phyloP scores from a whole-genome alignment of 2,797 vertebrate species.

The Oreonectes daqikongensis region DNA sequence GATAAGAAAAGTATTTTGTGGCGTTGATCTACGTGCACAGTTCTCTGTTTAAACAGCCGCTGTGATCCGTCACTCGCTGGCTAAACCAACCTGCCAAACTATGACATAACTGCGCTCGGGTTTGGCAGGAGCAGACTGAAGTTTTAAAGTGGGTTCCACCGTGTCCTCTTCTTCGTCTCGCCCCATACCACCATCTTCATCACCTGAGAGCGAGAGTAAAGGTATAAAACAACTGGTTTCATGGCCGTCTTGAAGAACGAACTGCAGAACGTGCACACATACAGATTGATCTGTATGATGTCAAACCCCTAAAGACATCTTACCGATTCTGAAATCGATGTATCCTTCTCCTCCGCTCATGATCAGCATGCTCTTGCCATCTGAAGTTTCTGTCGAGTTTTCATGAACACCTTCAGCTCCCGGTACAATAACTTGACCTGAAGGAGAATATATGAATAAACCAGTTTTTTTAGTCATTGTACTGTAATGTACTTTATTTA shows the following conservation, averaged over 20 bases:
- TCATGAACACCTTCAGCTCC: slow-evolving; percentile 79
- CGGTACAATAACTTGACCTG: slow-evolving; percentile 91
- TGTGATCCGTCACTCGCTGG: slow-evolving; percentile 79
- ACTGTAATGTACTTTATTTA: no score
- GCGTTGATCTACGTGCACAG: slow-evolving; percentile 42
- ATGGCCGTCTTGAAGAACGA: no score
- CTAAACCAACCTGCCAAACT: slow-evolving; percentile 93
- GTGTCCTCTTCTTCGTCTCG: slow-evolving; percentile 73
- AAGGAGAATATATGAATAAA: slow-evolving; percentile 5
- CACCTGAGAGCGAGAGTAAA: slow-evolving; percentile 75
- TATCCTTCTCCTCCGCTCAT: slow-evolving; percentile 97
- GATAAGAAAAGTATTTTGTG: slow-evolving; percentile 4
- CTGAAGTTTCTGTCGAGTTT: slow-evolving; percentile 83
- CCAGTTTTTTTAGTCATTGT: background rate
- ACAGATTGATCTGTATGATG: no score
- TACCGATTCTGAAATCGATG: slow-evolving; percentile 97
- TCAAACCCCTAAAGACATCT: slow-evolving; percentile 52
- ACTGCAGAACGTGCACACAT: no score
- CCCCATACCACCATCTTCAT: slow-evolving; percentile 88
- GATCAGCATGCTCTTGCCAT: slow-evolving; percentile 84
- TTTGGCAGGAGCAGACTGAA: slow-evolving; percentile 85
- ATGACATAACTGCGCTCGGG: slow-evolving; percentile 96
- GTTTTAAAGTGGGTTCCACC: slow-evolving; percentile 73
- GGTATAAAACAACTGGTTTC: no score
- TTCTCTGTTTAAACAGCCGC: slow-evolving; percentile 48